phyloP scores from a whole-genome alignment of 2,888 invertebrate genomes.

The Himalopsyche tibetana region DNA sequence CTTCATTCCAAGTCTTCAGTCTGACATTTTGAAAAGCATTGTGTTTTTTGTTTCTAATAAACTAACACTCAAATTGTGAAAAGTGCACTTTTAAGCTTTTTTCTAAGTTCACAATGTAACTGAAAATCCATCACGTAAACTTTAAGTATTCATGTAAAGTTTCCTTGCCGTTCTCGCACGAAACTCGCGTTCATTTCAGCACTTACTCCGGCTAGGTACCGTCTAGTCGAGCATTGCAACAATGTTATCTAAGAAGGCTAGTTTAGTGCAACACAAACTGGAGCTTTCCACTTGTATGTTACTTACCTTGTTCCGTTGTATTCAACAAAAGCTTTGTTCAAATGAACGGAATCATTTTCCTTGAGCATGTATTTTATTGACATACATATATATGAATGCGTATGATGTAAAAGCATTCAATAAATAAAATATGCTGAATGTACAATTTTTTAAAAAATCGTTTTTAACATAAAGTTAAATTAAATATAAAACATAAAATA shows the following conservation, averaged over 20 bases:
- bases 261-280: neutral
- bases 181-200: neutral
- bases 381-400: no score
- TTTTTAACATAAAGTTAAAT: no score
- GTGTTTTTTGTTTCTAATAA: neutral
- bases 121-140: neutral
- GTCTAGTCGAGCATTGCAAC: neutral
- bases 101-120: neutral
- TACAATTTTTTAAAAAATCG: no score
- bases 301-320: no score
- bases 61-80: neutral
- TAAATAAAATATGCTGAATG: no score
- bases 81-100: neutral
- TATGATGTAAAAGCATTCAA: no score
- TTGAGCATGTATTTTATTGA: no score
- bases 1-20: neutral
- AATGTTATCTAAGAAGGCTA: slow-evolving; percentile 13
- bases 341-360: no score
- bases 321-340: no score
- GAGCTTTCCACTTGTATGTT: no score
- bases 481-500: no score
- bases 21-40: neutral
- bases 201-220: neutral
- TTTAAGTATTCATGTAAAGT: neutral
- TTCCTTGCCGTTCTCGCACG: neutral